A percentile compares a stretch with the other conserved stretches of the same genome.
Evolutionary conservation across 1,140 invertebrate genomes (phyloP).

Genomic region (Panulirus ornatus): DNA sequence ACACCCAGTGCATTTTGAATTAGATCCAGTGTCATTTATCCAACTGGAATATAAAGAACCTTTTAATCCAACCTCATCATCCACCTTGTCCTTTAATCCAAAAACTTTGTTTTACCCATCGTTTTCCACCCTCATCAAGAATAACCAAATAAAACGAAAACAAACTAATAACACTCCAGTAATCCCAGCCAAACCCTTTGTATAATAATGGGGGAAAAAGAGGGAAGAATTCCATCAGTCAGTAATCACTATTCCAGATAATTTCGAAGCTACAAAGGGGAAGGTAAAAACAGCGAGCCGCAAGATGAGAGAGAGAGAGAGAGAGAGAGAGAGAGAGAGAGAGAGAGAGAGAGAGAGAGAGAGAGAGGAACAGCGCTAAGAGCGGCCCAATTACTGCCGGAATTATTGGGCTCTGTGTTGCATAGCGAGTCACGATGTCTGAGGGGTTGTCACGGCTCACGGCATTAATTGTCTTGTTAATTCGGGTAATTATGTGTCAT

Average conservation of each 20-base stretch:
- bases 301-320: not conserved
- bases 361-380: not conserved
- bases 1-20: too few species aligned
- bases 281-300: not conserved
- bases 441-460: not conserved
- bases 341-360: not conserved
- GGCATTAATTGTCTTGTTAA: constrained; percentile 5
- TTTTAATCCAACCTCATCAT: too few species aligned
- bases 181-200: too few species aligned
- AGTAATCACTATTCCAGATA: not conserved
- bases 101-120: too few species aligned
- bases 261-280: not conserved
- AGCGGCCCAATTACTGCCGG: not conserved
- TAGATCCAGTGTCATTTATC: too few species aligned
- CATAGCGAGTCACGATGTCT: not conserved
- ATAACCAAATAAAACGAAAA: too few species aligned
- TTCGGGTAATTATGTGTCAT: constrained; percentile 12
- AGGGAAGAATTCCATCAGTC: not conserved
- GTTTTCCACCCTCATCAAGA: too few species aligned
- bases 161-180: too few species aligned
- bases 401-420: not conserved
- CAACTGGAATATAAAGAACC: too few species aligned
- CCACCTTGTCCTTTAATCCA: too few species aligned
- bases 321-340: not conserved
- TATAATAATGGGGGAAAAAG: not conserved